Base-by-base conservation (phyloP, 1,140 invertebrate genomes). In the Holotrichia oblita region DNA sequence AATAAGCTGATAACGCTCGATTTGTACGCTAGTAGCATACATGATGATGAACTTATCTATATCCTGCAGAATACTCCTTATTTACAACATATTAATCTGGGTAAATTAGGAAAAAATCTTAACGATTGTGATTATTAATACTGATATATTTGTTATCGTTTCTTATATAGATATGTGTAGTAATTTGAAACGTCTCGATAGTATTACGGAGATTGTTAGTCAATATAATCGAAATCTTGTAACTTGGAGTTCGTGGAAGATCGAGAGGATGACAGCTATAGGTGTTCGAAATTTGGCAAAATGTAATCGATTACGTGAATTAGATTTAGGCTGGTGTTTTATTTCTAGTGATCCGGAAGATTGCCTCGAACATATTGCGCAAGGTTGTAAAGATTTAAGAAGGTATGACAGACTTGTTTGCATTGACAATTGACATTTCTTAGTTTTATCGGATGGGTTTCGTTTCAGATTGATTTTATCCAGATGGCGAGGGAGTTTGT, bases 271-370 rank as follows among this genome's bases (percentile, higher is more conserved):
- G 40, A 93, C 93, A 0, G 89, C 92, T 0, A 86, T 88, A 7
- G 95, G 95, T 6, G 89, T 97, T 0, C 86, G 89, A 79, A 90
- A 91, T 10, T 86, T 98, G 3, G 88, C 91, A 0, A 87, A 90
- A n/a, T 96, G 94, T 83, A 87, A 82, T 77, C 88, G 91, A 61
- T 86, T 98, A 17, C 91, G 94, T 83, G 95, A 97, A 87, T 87
- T 97, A 20, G 96, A 98, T 88, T 89, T 98, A 77, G 95, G 96
- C 76, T 97, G 96, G 96, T 96, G 95, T 77, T 81, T 88, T 44
- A 83, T 87, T 9, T 78, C 86, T 14, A 84, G 81, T 40, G 85
- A 87, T 42, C 87, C 86, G 4, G 87, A 85, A 6, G 86, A 88
- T 76, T 88, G 89, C 81, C 82, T 91, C n/a, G 79, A 83, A 6